Percentiles rank a stretch among this genome's conserved stretches.
phyloP scores from a whole-genome alignment of 2,797 vertebrate species.

The Allenopithecus nigroviridis region DNA sequence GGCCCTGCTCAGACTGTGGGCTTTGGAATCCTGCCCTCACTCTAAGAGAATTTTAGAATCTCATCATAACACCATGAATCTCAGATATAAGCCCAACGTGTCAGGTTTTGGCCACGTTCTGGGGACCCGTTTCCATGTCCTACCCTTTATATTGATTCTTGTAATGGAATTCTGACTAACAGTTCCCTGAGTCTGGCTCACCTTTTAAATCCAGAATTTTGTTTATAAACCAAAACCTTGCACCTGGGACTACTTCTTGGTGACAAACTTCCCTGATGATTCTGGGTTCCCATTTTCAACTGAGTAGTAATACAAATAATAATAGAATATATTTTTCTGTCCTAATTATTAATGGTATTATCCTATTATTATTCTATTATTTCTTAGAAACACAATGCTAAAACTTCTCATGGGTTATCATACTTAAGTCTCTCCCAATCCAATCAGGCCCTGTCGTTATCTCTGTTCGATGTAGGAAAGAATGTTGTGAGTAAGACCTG shows the following conservation, averaged over 20 bases:
- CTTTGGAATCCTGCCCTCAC: not conserved
- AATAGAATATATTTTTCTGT: not conserved
- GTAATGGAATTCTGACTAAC: not conserved
- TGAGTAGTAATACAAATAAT: not conserved
- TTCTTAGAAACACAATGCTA: not conserved
- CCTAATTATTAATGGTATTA: not conserved
- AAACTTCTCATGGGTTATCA: not conserved
- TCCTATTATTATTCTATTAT: not conserved
- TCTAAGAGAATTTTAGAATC: not conserved
- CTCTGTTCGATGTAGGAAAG: not conserved
- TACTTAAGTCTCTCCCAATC: not conserved
- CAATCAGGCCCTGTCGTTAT: not conserved
- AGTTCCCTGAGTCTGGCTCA: not conserved
- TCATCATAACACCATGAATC: not conserved
- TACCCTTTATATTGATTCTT: not conserved
- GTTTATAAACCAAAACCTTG: not conserved
- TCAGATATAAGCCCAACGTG: not conserved
- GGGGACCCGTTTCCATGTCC: not conserved
- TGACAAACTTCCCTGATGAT: not conserved
- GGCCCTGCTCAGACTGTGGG: too few species aligned
- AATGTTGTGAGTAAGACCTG: not conserved
- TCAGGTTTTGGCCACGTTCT: not conserved
- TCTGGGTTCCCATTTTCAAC: not conserved
- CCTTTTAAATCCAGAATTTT: not conserved
- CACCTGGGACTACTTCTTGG: not conserved